These are phyloP conservation scores for Pseudonaja textilis DNA, from an alignment of 2,113 vertebrate species.

Conservation along the genomic window DNA sequence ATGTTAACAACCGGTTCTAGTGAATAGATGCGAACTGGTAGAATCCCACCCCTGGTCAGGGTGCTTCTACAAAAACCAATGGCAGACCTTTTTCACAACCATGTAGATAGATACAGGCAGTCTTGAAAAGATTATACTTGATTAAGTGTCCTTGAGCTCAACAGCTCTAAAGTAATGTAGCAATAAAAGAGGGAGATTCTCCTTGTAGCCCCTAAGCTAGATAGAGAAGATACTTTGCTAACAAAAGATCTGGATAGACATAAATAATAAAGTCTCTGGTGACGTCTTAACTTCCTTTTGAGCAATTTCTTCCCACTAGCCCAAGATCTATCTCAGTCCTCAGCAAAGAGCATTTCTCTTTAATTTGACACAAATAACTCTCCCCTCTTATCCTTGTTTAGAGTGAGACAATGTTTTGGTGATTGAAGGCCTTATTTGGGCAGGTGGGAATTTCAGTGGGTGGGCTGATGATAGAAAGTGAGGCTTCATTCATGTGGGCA, in stretches of 20 bases:
- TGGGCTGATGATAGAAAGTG: background rate
- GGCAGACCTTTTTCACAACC: background rate
- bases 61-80: background rate
- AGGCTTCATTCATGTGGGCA: background rate
- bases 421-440: background rate
- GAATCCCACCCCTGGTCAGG: background rate
- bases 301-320: background rate
- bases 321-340: background rate
- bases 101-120: background rate
- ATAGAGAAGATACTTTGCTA: background rate
- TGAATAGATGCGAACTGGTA: too few relatives aligned
- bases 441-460: background rate
- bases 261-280: background rate
- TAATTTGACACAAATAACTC: background rate
- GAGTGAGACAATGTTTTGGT: background rate
- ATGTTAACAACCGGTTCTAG: too few relatives aligned
- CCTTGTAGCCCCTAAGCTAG: background rate
- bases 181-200: background rate
- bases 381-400: background rate
- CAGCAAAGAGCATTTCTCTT: background rate
- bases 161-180: background rate
- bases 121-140: background rate
- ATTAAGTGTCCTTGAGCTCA: background rate
- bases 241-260: background rate
- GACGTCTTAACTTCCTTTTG: background rate